Conservation (phyloP, 2,797 vertebrate species). For the Apogon talboti region DNA sequence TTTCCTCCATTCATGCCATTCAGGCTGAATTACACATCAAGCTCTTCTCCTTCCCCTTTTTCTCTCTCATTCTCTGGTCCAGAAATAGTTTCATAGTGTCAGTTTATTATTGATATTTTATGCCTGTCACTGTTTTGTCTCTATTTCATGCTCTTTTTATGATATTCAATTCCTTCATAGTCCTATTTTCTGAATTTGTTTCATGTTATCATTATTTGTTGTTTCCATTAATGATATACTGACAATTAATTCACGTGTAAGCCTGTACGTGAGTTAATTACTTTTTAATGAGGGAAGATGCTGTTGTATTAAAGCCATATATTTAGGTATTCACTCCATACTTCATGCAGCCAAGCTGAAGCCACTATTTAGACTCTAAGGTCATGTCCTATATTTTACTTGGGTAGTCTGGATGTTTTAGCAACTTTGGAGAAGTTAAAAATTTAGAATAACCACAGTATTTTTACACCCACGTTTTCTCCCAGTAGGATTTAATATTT, state of each 20-base stretch:
- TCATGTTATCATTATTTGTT: conserved; percentile 12
- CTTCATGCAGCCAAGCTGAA: background rate
- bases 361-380: background rate
- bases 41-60: conserved; percentile 9
- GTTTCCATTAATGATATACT: conserved; percentile 37
- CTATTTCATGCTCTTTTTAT: conserved; percentile 25
- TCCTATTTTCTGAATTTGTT: conserved; percentile 6
- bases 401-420: background rate
- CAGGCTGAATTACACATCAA: conserved; percentile 27
- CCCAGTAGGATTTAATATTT: background rate
- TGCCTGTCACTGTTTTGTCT: conserved; percentile 12
- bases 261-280: background rate
- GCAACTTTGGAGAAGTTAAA: conserved; percentile 1
- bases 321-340: background rate
- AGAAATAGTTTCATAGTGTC: conserved; percentile 21
- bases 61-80: background rate
- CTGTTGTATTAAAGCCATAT: background rate
- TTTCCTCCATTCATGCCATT: conserved; percentile 9
- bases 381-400: background rate
- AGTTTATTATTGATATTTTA: conserved; percentile 25
- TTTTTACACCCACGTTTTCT: background rate
- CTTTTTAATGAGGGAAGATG: conserved; percentile 5
- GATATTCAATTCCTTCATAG: conserved; percentile 5
- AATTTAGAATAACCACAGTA: background rate
- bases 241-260: conserved; percentile 1